Conservation (phyloP, 2,888 invertebrate species). For the Adela reaumurella region DNA sequence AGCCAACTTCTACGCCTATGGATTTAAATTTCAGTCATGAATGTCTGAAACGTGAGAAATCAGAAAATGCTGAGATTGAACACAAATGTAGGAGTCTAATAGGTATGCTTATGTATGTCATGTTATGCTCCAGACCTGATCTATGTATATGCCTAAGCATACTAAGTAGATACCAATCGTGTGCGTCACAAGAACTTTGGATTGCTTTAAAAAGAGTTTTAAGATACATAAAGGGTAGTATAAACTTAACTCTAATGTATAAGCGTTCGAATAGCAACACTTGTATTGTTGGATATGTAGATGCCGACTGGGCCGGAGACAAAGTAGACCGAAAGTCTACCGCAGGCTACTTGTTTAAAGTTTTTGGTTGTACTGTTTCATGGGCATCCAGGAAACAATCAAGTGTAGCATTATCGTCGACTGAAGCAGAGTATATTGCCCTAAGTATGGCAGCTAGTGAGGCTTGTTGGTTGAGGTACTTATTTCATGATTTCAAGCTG, state of each 20-base stretch:
- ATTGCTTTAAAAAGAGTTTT: slow-evolving; percentile 11
- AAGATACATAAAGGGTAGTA: slow-evolving; percentile 12
- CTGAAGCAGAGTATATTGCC: slow-evolving; percentile 23
- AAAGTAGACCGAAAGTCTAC: slow-evolving; percentile 17
- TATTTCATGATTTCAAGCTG: slow-evolving; percentile 14
- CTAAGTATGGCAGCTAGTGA: slow-evolving; percentile 16
- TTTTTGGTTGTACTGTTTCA: slow-evolving; percentile 15
- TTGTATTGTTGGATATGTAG: slow-evolving; percentile 13
- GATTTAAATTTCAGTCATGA: not conserved
- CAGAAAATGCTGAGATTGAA: not conserved
- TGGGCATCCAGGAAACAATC: slow-evolving; percentile 21
- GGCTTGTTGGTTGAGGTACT: slow-evolving; percentile 15
- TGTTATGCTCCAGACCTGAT: no score
- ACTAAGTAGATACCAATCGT: slow-evolving; percentile 11
- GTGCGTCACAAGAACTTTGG: slow-evolving; percentile 8
- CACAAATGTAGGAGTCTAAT: not conserved
- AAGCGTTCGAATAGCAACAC: slow-evolving; percentile 1
- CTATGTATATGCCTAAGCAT: slow-evolving; percentile 4
- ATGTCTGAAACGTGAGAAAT: not conserved
- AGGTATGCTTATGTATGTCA: no score
- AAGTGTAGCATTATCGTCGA: slow-evolving; percentile 18
- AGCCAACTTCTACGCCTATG: not conserved
- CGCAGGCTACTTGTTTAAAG: slow-evolving; percentile 16
- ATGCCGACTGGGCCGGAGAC: slow-evolving; percentile 20
- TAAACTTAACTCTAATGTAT: slow-evolving; percentile 7